Base-by-base conservation (phyloP, 2,888 invertebrate species). In the Catocala sponsa region DNA sequence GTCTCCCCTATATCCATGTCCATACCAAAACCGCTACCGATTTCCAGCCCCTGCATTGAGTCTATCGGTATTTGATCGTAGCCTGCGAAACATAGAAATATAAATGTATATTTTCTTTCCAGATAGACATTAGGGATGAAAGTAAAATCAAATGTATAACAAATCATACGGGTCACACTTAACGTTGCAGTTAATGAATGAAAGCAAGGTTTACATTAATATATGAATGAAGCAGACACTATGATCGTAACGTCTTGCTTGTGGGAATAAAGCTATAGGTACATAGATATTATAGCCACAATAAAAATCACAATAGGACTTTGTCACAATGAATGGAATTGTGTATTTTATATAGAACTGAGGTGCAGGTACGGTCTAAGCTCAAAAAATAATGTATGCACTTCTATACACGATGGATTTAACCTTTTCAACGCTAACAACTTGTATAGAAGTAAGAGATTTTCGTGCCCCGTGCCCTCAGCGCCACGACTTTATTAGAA, bases 11-110 rank as follows among this genome's bases (percentile, higher is more conserved):
- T 97, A 84, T 98, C 98, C 97, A 98, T 97, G 92, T 98, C 98
- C 96, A 98, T 97, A 72, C 97, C 97, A 90, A 98, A 98, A 25
- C 97, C 96, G 80, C 96, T 96, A 86, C 98, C 98, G 87, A 98
- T 97, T 89, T 98, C 98, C 85, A 99, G 95, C 75, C 98, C 98
- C 95, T 98, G 98, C 98, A 98, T 98, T 82, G 98, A 97, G 95
- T 98, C 98, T 97, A 98, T 97, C 96, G 98, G 98, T 96, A 98
- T 97, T 96, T 98, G 98, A 96, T 98, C 98, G 97, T 98, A 99
- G 95, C 98, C 98, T 98, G 95, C 15, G 87, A 85, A 54, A 46
- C 46, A 38, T 35, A 5, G 7, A 25, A 9, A 47, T 15, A 6
- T 25, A 47, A 7, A 13, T 46, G 7, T 7, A 48, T 25, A 25